Evolutionary conservation across 2,888 invertebrate species (phyloP), one percentile per base, ranked within the genome.

Genomic region (Lacanobia oleracea): DNA sequence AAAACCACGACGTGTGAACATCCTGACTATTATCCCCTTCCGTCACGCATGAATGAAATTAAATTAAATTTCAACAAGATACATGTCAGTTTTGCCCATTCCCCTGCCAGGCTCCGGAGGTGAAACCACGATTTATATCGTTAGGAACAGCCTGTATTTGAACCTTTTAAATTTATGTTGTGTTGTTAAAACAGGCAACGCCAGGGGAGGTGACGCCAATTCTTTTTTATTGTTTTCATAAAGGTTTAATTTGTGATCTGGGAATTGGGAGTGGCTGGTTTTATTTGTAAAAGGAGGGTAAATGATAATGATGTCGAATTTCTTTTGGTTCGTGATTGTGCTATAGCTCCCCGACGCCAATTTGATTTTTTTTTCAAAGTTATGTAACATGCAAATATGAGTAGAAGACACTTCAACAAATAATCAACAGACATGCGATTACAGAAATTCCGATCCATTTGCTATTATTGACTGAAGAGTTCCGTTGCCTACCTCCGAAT

Each of bases 11-110:
- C 61, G 62, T 67, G 57, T 65, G 59, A 71, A 81, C 70, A 74
- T 65, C 67, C 65, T 48, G 61, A 59, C 60, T 56, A 78, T 79
- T 75, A 77, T 57, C 67, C 74, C 74, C 18, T 66, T 21, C 9
- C 72, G 37, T 72, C 37, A 86, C 82, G 89, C 89, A 84, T 88
- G 88, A 79, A 76, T 78, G 84, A 82, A 83, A 86, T 86, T 88
- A 88, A 90, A 90, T 90, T 89, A 88, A 89, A 89, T 88, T 90
- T 89, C 84, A 82, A 86, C 85, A 81, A 82, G 85, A 79, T 79
- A 77, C 81, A 81, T 82, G 77, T 81, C 77, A 61, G 48, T 65
- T 61, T 45, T 45, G 33, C 33, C 65, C 79, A 50, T 56, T 72
- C 59, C 72, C 57, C 78, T 77, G 70, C 68, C 83, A 75, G 72